Evolutionary conservation across 2,113 vertebrate genomes (phyloP).

Genomic region (Pholis gunnellus): DNA sequence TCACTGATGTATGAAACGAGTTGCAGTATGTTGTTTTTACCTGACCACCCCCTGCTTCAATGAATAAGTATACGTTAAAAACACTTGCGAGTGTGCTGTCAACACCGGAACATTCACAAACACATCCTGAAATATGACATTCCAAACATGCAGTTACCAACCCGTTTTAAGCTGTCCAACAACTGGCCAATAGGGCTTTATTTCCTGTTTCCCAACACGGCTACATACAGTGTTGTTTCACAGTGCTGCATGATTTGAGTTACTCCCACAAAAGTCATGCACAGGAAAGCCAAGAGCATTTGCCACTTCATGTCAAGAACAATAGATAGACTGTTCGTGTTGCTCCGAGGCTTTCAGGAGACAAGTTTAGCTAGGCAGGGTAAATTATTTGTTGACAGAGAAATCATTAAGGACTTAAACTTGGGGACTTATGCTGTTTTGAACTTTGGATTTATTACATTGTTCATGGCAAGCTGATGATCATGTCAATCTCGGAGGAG

Average conservation of each 20-base stretch:
- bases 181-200: slow-evolving; percentile 62
- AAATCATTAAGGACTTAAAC: slow-evolving; percentile 28
- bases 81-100: not conserved
- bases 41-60: not conserved
- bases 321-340: slow-evolving; percentile 38
- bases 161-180: slow-evolving; percentile 26
- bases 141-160: slow-evolving; percentile 55
- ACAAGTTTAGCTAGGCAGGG: not conserved
- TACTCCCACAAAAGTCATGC: slow-evolving; percentile 63
- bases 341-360: not conserved
- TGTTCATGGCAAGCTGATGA: not conserved
- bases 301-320: slow-evolving; percentile 52
- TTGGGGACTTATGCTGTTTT: slow-evolving; percentile 2
- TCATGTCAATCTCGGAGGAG: slow-evolving; percentile 79
- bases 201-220: slow-evolving; percentile 76
- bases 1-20: not conserved
- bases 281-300: slow-evolving; percentile 60
- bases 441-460: slow-evolving; percentile 31
- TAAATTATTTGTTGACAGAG: not conserved
- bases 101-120: slow-evolving; percentile 10
- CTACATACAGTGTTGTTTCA: slow-evolving; percentile 44
- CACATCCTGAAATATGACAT: slow-evolving; percentile 64
- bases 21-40: not conserved
- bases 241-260: slow-evolving; percentile 45
- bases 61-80: not conserved